Conservation (phyloP, 2,888 invertebrate species). For the Ormyrus rosae region DNA sequence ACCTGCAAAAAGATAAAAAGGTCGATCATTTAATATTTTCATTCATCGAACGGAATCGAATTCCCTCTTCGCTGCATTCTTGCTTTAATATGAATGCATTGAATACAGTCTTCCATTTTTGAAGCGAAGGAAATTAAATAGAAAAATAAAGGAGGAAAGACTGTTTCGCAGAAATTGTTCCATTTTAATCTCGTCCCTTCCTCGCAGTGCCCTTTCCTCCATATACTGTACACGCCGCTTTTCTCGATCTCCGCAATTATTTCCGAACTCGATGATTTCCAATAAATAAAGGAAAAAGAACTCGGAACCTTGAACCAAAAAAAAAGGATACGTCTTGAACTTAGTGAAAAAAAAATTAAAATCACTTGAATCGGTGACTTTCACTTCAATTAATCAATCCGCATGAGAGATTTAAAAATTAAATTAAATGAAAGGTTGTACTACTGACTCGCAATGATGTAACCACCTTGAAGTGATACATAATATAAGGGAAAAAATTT, state of each 20-base stretch:
- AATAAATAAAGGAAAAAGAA: background rate
- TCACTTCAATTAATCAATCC: slow-evolving; percentile 30
- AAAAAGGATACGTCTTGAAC: background rate
- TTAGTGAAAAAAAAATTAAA: background rate
- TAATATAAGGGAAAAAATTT: background rate
- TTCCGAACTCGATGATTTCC: slow-evolving; percentile 14
- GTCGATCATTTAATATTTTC: too few relatives aligned
- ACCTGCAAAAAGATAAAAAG: too few relatives aligned
- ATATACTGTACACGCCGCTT: background rate
- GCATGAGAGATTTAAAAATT: slow-evolving; percentile 19
- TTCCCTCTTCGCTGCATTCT: background rate
- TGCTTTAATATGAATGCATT: slow-evolving; percentile 14
- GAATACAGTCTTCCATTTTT: slow-evolving; percentile 1
- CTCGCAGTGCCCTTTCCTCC: background rate
- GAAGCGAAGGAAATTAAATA: slow-evolving; percentile 12
- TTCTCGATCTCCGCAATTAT: background rate
- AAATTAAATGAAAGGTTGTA: slow-evolving; percentile 8
- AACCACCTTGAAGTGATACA: background rate
- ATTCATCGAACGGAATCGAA: background rate
- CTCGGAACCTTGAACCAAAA: background rate
- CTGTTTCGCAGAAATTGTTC: slow-evolving; percentile 11
- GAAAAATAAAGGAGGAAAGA: slow-evolving; percentile 24
- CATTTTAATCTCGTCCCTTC: slow-evolving; percentile 12
- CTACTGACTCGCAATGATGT: slow-evolving; percentile 6
- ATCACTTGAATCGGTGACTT: slow-evolving; percentile 10